Evolutionary conservation across 2,797 vertebrate species (phyloP).

Genomic region (Cuniculus paca): DNA sequence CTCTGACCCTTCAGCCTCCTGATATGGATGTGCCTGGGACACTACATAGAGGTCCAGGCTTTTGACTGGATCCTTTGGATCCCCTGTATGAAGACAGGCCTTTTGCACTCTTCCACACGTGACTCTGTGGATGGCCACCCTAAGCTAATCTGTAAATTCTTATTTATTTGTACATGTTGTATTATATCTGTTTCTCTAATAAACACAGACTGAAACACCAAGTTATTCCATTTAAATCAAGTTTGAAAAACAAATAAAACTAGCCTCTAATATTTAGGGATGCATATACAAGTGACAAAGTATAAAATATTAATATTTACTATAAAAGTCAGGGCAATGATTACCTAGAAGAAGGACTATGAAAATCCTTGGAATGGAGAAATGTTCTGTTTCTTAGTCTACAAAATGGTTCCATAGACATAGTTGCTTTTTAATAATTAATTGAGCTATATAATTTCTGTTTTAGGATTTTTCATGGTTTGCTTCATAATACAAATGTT

Average conservation of each 20-base stretch:
- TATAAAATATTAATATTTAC: not conserved
- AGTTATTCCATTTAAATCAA: not conserved
- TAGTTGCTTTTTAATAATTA: slow-evolving; percentile 22
- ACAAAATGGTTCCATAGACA: not conserved
- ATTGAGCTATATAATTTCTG: not conserved
- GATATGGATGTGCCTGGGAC: fast-evolving
- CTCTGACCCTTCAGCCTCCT: not conserved
- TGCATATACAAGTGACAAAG: not conserved
- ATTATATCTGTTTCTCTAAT: not conserved
- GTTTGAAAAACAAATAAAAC: not conserved
- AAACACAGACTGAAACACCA: not conserved
- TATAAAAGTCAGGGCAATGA: not conserved
- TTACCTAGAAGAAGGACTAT: not conserved
- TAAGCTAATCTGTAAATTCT: not conserved
- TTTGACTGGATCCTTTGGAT: not conserved
- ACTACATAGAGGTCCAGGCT: not conserved
- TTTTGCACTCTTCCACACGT: not conserved
- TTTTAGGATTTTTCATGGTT: not conserved
- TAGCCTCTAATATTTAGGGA: not conserved
- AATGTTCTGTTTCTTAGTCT: not conserved
- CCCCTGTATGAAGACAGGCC: not conserved
- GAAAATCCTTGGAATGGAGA: not conserved
- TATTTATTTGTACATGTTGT: not conserved
- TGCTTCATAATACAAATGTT: slow-evolving; percentile 4
- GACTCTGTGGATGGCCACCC: not conserved